Conservation (phyloP, 2,797 vertebrate species). For the Pachyuromys duprasi region DNA sequence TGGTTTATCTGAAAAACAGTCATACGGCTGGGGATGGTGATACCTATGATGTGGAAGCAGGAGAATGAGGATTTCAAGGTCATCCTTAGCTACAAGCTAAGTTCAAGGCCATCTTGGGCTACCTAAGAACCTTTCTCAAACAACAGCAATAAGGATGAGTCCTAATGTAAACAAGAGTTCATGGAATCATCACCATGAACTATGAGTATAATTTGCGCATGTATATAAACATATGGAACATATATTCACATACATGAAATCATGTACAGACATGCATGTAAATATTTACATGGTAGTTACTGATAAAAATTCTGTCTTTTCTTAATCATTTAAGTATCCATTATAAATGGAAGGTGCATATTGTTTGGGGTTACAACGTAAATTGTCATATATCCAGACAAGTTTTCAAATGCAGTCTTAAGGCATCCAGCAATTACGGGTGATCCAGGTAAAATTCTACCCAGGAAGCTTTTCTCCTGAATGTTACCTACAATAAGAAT, state of each 20-base stretch:
- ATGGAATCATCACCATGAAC: background rate
- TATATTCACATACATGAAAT: background rate
- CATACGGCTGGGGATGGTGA: too few relatives aligned
- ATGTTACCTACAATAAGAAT: conserved; percentile 39
- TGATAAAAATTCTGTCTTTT: background rate
- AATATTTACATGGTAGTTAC: background rate
- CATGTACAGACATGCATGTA: background rate
- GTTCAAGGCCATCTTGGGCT: background rate
- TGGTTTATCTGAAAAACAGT: conserved; percentile 2
- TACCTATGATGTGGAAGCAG: background rate
- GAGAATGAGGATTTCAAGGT: background rate
- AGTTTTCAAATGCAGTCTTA: conserved; percentile 23
- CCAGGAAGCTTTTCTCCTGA: conserved; percentile 62
- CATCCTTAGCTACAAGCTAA: background rate
- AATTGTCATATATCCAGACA: conserved; percentile 41
- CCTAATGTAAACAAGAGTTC: background rate
- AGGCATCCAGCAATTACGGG: conserved; percentile 67
- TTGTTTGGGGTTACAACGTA: conserved; percentile 60
- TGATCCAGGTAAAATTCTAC: conserved; percentile 64
- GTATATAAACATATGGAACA: background rate
- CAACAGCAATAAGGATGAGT: background rate
- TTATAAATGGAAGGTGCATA: conserved; percentile 48
- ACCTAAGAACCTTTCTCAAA: background rate
- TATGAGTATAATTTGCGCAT: background rate
- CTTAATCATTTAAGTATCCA: background rate